Evolutionary conservation across 2,797 vertebrate species (phyloP).

Genomic region (Cuculus canorus): DNA sequence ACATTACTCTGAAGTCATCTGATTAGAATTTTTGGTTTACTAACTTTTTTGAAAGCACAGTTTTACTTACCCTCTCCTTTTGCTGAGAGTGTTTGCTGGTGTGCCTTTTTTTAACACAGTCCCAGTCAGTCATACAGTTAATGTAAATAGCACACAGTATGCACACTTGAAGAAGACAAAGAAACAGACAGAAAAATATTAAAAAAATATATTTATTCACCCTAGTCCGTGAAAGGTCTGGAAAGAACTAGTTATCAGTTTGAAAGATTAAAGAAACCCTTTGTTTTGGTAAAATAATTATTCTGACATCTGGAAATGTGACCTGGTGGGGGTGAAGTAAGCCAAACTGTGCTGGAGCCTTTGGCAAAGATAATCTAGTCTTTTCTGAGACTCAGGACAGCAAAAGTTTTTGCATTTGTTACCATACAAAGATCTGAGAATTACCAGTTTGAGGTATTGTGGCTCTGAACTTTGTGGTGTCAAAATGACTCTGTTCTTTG

Average conservation of each 20-base stretch:
- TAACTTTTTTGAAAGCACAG: not conserved
- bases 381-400: not conserved
- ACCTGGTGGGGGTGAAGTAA: not conserved
- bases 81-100: conserved; percentile 24
- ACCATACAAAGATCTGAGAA: not conserved
- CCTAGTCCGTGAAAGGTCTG: not conserved
- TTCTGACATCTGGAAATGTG: not conserved
- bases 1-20: conserved; percentile 18
- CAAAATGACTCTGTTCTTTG: not conserved
- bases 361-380: not conserved
- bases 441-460: not conserved
- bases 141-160: not conserved
- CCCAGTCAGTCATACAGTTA: not conserved
- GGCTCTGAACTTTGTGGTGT: not conserved
- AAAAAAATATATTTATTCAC: not conserved
- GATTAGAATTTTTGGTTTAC: not conserved
- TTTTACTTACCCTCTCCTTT: not conserved
- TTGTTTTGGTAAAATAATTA: not conserved
- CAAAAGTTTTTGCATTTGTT: conserved; percentile 14
- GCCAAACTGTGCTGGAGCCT: not conserved
- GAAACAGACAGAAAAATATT: not conserved
- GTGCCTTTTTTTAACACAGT: conserved; percentile 24
- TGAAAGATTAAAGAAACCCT: not conserved
- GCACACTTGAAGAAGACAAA: not conserved
- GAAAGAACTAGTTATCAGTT: not conserved